Evolutionary conservation across 1,140 invertebrate genomes (phyloP).

Genomic region (Drosophila pseudoananassae): DNA sequence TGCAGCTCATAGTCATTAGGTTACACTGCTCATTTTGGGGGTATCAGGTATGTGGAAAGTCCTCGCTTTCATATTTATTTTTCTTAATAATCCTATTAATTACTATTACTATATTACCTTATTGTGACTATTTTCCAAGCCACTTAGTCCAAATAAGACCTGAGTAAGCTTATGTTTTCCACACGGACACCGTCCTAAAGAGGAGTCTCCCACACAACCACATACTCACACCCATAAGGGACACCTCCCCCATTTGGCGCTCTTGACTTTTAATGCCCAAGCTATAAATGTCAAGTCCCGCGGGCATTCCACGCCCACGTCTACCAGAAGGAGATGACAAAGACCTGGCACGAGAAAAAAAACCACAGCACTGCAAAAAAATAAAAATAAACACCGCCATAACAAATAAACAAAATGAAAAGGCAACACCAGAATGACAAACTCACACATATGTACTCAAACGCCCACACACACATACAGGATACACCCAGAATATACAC

Average conservation of each 20-base stretch:
- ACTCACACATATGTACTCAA: constrained; percentile 14
- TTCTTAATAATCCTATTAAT: constrained; percentile 3
- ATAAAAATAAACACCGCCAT: constrained; percentile 1
- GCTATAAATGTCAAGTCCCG: constrained; percentile 65
- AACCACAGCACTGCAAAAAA: constrained; percentile 41
- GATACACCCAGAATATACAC: constrained; percentile 13
- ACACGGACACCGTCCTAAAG: constrained; percentile 32
- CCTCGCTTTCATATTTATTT: too few species aligned
- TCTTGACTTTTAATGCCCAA: constrained; percentile 60
- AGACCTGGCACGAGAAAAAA: constrained; percentile 28
- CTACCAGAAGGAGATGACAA: constrained; percentile 37
- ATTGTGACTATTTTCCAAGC: constrained; percentile 6
- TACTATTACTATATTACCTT: constrained; percentile 1
- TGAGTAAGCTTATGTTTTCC: constrained; percentile 34
- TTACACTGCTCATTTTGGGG: too few species aligned
- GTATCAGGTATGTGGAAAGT: too few species aligned
- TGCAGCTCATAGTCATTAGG: background rate
- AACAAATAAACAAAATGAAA: constrained; percentile 30
- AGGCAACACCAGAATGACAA: constrained; percentile 16
- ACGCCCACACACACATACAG: background rate
- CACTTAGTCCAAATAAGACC: constrained; percentile 18
- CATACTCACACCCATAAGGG: constrained; percentile 20
- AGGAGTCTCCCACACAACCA: constrained; percentile 5
- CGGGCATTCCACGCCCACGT: constrained; percentile 17
- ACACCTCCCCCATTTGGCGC: constrained; percentile 42